phyloP scores from a whole-genome alignment of 2,797 vertebrate genomes.

The Bovichtus variegatus region DNA sequence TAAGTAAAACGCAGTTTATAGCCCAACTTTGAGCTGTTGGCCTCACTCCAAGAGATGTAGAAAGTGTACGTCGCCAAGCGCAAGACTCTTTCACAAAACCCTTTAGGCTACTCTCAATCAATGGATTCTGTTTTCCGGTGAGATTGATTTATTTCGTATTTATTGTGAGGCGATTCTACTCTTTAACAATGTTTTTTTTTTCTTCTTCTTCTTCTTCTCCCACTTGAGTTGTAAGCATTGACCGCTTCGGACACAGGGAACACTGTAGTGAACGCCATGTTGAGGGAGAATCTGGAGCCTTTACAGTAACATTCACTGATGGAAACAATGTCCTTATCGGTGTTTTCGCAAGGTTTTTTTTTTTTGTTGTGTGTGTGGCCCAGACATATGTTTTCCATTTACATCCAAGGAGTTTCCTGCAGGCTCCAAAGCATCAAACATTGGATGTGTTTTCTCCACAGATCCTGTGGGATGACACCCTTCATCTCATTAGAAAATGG shows the following conservation, averaged over 20 bases:
- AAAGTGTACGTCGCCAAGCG: conserved; percentile 60
- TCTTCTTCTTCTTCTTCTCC: no score
- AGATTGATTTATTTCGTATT: conserved; percentile 65
- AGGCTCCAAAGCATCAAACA: background rate
- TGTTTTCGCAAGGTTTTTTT: background rate
- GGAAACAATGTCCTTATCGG: conserved; percentile 29
- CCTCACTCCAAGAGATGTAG: conserved; percentile 68
- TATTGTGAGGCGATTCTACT: conserved; percentile 2
- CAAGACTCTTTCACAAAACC: conserved; percentile 49
- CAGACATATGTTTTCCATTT: conserved; percentile 26
- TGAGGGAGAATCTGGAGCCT: conserved; percentile 67
- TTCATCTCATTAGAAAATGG: conserved; percentile 85
- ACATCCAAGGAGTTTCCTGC: background rate
- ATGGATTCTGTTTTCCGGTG: conserved; percentile 77
- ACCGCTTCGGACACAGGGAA: conserved; percentile 66
- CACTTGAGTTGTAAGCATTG: conserved; percentile 33
- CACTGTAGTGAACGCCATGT: conserved; percentile 82
- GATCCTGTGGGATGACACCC: conserved; percentile 66
- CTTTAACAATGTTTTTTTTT: conserved; percentile 46
- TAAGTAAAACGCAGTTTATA: conserved; percentile 69
- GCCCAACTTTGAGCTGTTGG: conserved; percentile 67
- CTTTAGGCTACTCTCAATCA: conserved; percentile 60
- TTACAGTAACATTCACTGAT: conserved; percentile 31
- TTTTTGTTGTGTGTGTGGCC: no score
- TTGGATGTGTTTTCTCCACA: conserved; percentile 38